Evolutionary conservation across 92 coral and sea anemone genomes (phyloP).

Genomic region (Parazoanthus darwini): DNA sequence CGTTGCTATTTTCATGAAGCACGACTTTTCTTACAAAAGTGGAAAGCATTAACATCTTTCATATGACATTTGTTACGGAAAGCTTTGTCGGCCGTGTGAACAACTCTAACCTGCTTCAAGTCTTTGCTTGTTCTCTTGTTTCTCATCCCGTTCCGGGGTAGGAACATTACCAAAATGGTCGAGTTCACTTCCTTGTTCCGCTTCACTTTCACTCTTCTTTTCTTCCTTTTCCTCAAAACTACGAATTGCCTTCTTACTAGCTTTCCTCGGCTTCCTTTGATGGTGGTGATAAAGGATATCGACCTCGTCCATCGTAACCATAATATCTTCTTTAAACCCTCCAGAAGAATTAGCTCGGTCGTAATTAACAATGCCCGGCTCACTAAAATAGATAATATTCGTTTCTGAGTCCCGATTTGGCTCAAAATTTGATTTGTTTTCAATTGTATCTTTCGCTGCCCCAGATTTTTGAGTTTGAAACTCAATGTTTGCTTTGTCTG

Average conservation of each 20-base stretch:
- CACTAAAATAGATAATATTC: conserved; percentile 7
- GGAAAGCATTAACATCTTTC: no score
- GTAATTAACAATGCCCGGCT: background rate
- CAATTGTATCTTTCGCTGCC: background rate
- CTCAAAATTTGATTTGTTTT: background rate
- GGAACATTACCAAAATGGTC: background rate
- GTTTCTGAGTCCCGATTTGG: conserved; percentile 6
- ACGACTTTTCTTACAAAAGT: no score
- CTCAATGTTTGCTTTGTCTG: background rate
- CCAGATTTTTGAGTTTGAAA: background rate
- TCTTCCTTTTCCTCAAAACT: background rate
- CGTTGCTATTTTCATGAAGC: no score
- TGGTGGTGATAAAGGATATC: conserved; percentile 48
- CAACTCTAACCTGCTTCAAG: conserved; percentile 14
- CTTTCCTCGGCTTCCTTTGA: conserved; percentile 35
- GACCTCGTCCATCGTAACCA: conserved; percentile 52
- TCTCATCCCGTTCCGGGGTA: background rate
- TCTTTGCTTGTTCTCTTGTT: background rate
- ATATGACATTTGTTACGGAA: no score
- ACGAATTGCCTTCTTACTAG: conserved; percentile 14
- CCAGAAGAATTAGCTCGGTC: background rate
- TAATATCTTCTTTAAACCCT: conserved; percentile 12
- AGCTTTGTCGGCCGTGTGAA: no score
- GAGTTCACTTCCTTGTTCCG: background rate
- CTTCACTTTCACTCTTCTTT: background rate